Evolutionary conservation across 2,888 invertebrate species (phyloP).

Genomic region (Flexamia atlantica): DNA sequence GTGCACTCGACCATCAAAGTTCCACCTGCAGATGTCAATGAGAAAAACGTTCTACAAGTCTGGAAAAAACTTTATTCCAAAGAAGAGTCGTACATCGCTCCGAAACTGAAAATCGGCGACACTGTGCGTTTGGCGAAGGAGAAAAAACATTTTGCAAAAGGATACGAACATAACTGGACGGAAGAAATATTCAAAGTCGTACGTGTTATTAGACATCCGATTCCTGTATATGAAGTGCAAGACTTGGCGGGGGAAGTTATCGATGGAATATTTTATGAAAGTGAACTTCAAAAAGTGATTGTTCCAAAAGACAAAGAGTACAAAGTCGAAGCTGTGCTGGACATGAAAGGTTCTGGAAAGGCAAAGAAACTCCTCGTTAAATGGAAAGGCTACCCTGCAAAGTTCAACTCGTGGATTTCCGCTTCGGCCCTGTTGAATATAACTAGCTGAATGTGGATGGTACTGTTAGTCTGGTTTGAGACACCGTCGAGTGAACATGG

Average conservation of each 20-base stretch:
- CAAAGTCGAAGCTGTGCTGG: too few species aligned
- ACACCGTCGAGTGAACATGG: constrained; percentile 25
- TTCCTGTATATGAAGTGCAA: too few species aligned
- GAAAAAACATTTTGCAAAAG: constrained; percentile 69
- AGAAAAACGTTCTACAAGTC: constrained; percentile 51
- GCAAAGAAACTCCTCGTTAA: too few species aligned
- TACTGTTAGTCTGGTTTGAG: constrained; percentile 33
- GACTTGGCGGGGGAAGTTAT: too few species aligned
- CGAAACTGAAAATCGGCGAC: constrained; percentile 37
- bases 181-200: constrained; percentile 65
- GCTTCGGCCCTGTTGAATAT: constrained; percentile 37
- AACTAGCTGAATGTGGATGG: not conserved
- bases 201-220: constrained; percentile 40
- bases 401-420: constrained; percentile 69
- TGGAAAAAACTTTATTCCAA: constrained; percentile 60
- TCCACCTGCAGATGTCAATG: constrained; percentile 66
- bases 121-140: constrained; percentile 64
- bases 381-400: constrained; percentile 69
- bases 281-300: too few species aligned
- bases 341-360: too few species aligned
- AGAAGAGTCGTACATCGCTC: not conserved
- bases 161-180: constrained; percentile 68
- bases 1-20: constrained; percentile 67
- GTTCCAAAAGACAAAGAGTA: too few species aligned
- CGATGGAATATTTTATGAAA: too few species aligned